Base-by-base conservation (phyloP, 2,888 invertebrate species). In the Gibbula magus region DNA sequence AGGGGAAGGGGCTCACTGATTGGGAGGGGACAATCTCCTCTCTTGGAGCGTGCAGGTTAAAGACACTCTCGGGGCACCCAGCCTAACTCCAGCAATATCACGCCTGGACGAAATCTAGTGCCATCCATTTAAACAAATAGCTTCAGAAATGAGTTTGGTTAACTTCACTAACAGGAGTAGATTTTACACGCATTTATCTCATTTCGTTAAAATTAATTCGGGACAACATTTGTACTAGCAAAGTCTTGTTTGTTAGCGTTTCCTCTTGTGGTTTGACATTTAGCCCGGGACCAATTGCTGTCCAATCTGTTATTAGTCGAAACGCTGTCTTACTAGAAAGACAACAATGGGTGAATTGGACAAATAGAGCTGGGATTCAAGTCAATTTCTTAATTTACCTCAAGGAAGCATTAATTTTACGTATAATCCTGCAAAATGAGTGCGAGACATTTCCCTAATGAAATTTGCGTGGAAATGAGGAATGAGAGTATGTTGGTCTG, bases 41-140 rank as follows among this genome's bases (percentile, higher is more conserved):
- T 70, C n/a, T 16, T 39, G 35, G 35, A 70, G 70, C 70, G 70
- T 70, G 70, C 29, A 39, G 20, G 29, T 35, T 70, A 70, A 70
- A 70, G 20, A 70, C 70, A 35, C 70, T 70, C 70, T n/a, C 32
- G 70, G 35, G 70, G 20, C 70, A 39, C 35, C 20, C 18, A 35
- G 35, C 45, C 70, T 35, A 39, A 39, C 70, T 39, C 35, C 35
- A 20, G 18, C 22, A 70, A 70, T 70, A 70, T 39, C 18, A 70
- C 70, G 70, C 32, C 70, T 70, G 32, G 70, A 32, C 35, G 35
- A 32, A 39, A 70, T 39, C 39, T 35, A 18, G 70, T 70, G 32
- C 32, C 20, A 32, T 70, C 70, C 70, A 70, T 70, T 70, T 70
- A 39, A 70, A 70, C 70, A 70, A 70, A 70, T 70, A 70, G 70